phyloP scores from a whole-genome alignment of 2,888 invertebrate genomes.

The Drosophila merina region DNA sequence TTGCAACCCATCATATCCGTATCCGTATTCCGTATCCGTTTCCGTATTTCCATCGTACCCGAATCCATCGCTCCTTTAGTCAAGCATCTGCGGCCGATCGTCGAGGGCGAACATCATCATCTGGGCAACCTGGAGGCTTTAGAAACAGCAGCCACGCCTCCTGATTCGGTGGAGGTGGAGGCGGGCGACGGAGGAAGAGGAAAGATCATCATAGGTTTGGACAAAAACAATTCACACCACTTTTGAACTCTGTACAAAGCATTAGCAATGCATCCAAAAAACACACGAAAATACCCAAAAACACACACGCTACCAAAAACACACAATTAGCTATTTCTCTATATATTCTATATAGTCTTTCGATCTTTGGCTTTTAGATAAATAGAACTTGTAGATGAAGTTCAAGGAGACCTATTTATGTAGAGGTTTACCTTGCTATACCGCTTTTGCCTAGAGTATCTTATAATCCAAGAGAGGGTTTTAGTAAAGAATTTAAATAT shows the following conservation, averaged over 20 bases:
- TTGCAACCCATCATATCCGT: slow-evolving; percentile 40
- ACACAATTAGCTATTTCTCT: slow-evolving; percentile 13
- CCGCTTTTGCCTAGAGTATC: background rate
- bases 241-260: slow-evolving; percentile 57
- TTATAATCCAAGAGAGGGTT: background rate
- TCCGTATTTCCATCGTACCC: slow-evolving; percentile 14
- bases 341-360: background rate
- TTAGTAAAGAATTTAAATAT: too few relatives aligned
- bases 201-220: slow-evolving; percentile 86
- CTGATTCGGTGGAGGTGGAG: slow-evolving; percentile 30
- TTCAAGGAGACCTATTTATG: background rate
- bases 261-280: slow-evolving; percentile 53
- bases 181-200: slow-evolving; percentile 82
- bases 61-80: slow-evolving; percentile 47
- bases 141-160: slow-evolving; percentile 36
- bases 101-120: slow-evolving; percentile 78
- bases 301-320: slow-evolving; percentile 12
- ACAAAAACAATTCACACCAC: slow-evolving; percentile 64
- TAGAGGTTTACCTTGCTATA: background rate
- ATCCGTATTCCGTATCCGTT: slow-evolving; percentile 5
- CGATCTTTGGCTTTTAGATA: background rate
- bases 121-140: slow-evolving; percentile 51
- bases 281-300: slow-evolving; percentile 3
- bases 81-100: slow-evolving; percentile 78
- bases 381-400: background rate